A percentile compares a stretch with the other conserved stretches of the same genome.
phyloP scores from a whole-genome alignment of 2,888 invertebrate species.

The Drosophila demipolita region DNA sequence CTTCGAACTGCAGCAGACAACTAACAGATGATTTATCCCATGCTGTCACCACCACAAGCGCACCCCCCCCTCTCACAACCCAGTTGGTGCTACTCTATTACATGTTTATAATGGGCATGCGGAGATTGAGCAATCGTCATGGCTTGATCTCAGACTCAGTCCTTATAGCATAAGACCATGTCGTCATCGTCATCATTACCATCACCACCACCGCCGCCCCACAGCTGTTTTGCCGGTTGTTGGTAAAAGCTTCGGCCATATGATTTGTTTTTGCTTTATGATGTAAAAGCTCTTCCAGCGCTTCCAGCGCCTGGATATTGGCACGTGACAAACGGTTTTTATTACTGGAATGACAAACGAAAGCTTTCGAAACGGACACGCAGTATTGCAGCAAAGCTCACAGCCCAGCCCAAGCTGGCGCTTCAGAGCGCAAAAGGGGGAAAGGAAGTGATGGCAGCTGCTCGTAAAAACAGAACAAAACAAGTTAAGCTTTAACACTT shows the following conservation, averaged over 20 bases:
- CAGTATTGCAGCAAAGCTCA: conserved; percentile 60
- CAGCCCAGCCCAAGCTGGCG: conserved; percentile 20
- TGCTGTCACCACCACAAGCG: background rate
- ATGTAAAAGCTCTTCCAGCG: conserved; percentile 46
- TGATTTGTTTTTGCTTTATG: conserved; percentile 66
- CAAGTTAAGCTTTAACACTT: conserved; percentile 7
- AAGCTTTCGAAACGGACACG: conserved; percentile 39
- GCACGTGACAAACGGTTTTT: conserved; percentile 62
- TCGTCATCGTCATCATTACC: conserved; percentile 39
- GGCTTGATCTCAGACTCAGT: conserved; percentile 23
- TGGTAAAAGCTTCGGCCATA: conserved; percentile 60
- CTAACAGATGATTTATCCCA: conserved; percentile 20
- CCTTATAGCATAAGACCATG: conserved; percentile 26
- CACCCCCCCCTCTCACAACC: background rate
- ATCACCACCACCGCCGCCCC: conserved; percentile 36
- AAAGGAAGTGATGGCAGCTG: background rate
- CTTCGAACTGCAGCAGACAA: conserved; percentile 34
- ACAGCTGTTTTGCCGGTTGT: conserved; percentile 60
- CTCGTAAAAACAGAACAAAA: conserved; percentile 39
- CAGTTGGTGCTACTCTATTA: conserved; percentile 15
- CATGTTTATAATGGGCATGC: conserved; percentile 27
- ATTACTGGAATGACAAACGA: conserved; percentile 41
- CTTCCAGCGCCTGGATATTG: conserved; percentile 51
- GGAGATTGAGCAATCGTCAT: conserved; percentile 43
- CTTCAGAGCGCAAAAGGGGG: background rate